These are phyloP conservation scores for Ectobius pallidus DNA, from an alignment of 2,888 invertebrate genomes.

Conservation along the genomic window DNA sequence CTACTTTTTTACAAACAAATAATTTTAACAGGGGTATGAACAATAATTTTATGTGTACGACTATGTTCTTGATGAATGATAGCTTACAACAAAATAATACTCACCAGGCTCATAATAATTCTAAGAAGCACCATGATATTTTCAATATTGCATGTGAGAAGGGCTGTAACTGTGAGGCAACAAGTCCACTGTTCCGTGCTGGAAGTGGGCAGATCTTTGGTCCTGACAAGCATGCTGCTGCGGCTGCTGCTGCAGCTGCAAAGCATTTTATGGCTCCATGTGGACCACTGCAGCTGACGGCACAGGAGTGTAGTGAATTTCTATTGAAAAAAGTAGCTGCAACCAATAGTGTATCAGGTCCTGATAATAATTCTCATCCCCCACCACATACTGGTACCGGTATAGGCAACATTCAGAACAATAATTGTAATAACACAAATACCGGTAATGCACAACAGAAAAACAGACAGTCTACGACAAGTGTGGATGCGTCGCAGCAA, in stretches of 20 bases:
- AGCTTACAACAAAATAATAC: conserved; percentile 41
- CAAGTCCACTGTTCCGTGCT: conserved; percentile 52
- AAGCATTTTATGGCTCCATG: conserved; percentile 75
- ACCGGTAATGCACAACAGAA: conserved; percentile 33
- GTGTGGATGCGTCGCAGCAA: background rate
- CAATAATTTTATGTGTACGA: conserved; percentile 44
- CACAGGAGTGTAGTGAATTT: conserved; percentile 80
- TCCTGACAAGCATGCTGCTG: conserved; percentile 54
- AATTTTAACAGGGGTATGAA: conserved; percentile 40
- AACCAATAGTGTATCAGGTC: conserved; percentile 28
- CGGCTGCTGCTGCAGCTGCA: conserved; percentile 51
- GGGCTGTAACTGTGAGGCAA: conserved; percentile 54
- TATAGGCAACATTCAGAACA: conserved; percentile 2
- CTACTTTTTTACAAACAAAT: conserved; percentile 14
- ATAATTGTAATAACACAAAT: conserved; percentile 13
- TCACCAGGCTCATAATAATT: conserved; percentile 38
- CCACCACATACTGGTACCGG: no score
- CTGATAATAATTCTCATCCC: no score
- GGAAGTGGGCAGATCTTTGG: conserved; percentile 55
- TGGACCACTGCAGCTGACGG: conserved; percentile 74
- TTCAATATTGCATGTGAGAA: conserved; percentile 45
- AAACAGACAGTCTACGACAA: conserved; percentile 20
- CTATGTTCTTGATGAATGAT: conserved; percentile 45
- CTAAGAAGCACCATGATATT: conserved; percentile 45
- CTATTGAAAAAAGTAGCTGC: conserved; percentile 76